Evolutionary conservation across 2,797 vertebrate species (phyloP).

Genomic region (Lithobates pipiens): DNA sequence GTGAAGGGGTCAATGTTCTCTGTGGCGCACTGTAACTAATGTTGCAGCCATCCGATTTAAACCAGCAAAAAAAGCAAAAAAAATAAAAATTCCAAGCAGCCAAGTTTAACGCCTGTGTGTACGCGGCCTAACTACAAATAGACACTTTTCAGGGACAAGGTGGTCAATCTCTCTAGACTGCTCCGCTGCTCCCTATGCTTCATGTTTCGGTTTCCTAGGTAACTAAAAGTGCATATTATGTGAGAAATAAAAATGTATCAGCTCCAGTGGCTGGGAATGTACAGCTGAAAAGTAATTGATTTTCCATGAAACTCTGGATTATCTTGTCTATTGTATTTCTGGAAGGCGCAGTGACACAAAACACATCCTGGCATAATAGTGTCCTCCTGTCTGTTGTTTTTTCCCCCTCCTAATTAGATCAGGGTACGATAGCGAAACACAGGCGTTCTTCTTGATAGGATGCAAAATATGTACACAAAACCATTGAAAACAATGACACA

Average conservation of each 20-base stretch:
- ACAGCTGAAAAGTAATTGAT: constrained; percentile 75
- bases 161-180: constrained; percentile 56
- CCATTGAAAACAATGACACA: constrained; percentile 31
- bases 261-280: constrained; percentile 72
- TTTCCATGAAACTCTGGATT: constrained; percentile 70
- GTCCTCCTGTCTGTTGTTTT: constrained; percentile 64
- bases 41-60: neutral
- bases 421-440: constrained; percentile 60
- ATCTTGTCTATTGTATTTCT: constrained; percentile 62
- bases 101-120: neutral
- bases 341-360: constrained; percentile 63
- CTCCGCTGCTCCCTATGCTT: constrained; percentile 45
- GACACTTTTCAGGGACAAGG: constrained; percentile 56
- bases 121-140: neutral
- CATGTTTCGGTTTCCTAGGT: constrained; percentile 78
- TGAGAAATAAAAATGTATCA: constrained; percentile 74
- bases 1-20: neutral
- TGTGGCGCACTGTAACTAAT: too few relatives aligned
- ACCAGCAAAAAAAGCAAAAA: neutral
- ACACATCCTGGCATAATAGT: constrained; percentile 37
- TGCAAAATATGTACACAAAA: constrained; percentile 35
- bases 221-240: constrained; percentile 76
- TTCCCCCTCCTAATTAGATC: constrained; percentile 65
- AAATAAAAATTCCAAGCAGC: neutral
- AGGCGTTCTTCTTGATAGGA: constrained; percentile 28